A percentile compares a stretch with the other conserved stretches of the same genome.
Evolutionary conservation across 2,113 vertebrate genomes (phyloP).

Genomic region (Pygathrix nemaeus): DNA sequence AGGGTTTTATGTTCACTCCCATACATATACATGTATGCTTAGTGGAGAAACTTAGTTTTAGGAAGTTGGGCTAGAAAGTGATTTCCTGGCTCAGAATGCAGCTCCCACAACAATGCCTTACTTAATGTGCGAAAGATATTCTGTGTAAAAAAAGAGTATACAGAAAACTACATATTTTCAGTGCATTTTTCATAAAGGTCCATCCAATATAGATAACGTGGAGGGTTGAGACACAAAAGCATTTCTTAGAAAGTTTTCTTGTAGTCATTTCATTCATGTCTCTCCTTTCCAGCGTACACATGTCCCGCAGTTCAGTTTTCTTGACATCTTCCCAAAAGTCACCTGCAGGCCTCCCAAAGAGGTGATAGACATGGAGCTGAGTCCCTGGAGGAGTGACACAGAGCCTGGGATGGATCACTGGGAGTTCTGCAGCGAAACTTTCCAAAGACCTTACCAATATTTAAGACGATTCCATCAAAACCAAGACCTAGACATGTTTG

Average conservation of each 20-base stretch:
- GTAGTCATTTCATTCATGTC: background rate
- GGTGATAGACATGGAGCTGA: conserved; percentile 83
- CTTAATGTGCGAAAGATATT: accelerated
- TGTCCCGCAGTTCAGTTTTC: conserved; percentile 81
- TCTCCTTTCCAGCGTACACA: conserved; percentile 56
- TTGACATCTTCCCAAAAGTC: conserved; percentile 92
- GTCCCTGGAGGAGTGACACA: accelerated
- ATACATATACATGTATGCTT: accelerated
- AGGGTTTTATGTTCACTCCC: background rate
- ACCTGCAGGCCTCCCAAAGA: conserved; percentile 93
- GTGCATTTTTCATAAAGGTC: background rate
- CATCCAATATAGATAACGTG: accelerated
- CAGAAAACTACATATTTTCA: background rate
- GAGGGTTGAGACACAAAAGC: background rate
- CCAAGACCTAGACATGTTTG: conserved; percentile 86
- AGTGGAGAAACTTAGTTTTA: too few species aligned
- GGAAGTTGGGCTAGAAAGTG: background rate
- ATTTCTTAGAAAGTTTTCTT: too few species aligned
- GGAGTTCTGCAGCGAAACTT: conserved; percentile 90
- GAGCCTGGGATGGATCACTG: conserved; percentile 91
- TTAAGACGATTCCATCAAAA: conserved; percentile 86
- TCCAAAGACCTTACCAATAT: conserved; percentile 96
- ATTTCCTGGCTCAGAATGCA: background rate
- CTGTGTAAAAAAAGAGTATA: accelerated
- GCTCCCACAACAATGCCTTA: too few species aligned